Evolutionary conservation across 2,113 vertebrate genomes (phyloP).

Genomic region (Centropus bengalensis): DNA sequence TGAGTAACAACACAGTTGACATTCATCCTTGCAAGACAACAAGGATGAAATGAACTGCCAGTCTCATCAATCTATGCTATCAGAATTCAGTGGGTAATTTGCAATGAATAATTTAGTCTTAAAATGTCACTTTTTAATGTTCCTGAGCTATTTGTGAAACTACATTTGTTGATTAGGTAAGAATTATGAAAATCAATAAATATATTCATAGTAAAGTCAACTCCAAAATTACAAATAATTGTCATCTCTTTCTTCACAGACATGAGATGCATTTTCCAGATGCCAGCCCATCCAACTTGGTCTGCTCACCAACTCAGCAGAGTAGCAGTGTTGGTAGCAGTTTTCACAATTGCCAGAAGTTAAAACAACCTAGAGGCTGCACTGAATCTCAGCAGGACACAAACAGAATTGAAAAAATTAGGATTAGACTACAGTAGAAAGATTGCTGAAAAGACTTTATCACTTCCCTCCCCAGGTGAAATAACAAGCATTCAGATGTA

Average conservation of each 20-base stretch:
- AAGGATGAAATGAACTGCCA: neutral
- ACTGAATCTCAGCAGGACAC: neutral
- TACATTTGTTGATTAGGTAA: neutral
- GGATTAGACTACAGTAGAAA: neutral
- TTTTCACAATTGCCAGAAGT: neutral
- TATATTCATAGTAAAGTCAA: neutral
- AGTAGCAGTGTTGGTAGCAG: neutral
- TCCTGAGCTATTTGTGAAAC: neutral
- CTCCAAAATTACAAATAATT: neutral
- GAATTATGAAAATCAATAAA: neutral
- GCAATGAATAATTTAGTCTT: neutral
- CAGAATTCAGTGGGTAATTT: neutral
- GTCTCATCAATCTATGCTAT: neutral
- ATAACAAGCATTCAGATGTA: neutral
- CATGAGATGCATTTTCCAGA: neutral
- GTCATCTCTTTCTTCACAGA: neutral
- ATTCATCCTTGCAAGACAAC: neutral
- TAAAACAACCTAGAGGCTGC: neutral
- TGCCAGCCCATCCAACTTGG: neutral
- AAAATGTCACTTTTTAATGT: neutral
- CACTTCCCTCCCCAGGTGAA: neutral
- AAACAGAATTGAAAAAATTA: neutral
- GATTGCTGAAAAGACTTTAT: constrained; percentile 12
- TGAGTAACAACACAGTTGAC: neutral
- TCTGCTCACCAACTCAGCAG: neutral